Conservation (phyloP, 1,140 invertebrate species). For the Gonatopus flavifemur region DNA sequence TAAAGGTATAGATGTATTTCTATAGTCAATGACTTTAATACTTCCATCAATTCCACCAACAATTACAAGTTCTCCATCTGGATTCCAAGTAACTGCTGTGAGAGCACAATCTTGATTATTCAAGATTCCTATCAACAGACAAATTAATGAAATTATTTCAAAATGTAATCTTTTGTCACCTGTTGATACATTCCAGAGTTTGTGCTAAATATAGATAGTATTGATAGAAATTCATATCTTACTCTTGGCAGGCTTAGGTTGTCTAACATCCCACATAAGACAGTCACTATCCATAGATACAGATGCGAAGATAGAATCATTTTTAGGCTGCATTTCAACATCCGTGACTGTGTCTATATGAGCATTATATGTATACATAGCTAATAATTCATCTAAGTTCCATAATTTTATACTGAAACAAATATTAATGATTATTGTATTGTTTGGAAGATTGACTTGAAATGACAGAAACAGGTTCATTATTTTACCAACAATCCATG, state of each 20-base stretch:
- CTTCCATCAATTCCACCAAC: conserved; percentile 40
- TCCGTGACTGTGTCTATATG: conserved; percentile 42
- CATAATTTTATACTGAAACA: conserved; percentile 50
- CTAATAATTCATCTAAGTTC: conserved; percentile 37
- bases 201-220: too few relatives aligned
- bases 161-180: too few relatives aligned
- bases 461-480: neutral
- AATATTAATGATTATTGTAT: conserved; percentile 12
- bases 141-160: neutral
- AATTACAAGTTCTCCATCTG: conserved; percentile 34
- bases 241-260: conserved; percentile 42
- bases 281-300: conserved; percentile 41
- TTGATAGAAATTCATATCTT: too few relatives aligned
- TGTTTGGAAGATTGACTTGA: neutral
- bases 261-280: conserved; percentile 47
- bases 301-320: conserved; percentile 39
- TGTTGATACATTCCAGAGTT: too few relatives aligned
- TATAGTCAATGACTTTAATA: conserved; percentile 39
- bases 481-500: conserved; percentile 46
- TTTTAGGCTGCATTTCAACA: conserved; percentile 36
- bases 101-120: conserved; percentile 30
- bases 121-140: conserved; percentile 35
- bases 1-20: conserved; percentile 25
- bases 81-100: conserved; percentile 39
- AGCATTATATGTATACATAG: conserved; percentile 36